These are phyloP conservation scores for Matsumyia berberina DNA, from an alignment of 2,888 invertebrate genomes.

Conservation along the genomic window DNA sequence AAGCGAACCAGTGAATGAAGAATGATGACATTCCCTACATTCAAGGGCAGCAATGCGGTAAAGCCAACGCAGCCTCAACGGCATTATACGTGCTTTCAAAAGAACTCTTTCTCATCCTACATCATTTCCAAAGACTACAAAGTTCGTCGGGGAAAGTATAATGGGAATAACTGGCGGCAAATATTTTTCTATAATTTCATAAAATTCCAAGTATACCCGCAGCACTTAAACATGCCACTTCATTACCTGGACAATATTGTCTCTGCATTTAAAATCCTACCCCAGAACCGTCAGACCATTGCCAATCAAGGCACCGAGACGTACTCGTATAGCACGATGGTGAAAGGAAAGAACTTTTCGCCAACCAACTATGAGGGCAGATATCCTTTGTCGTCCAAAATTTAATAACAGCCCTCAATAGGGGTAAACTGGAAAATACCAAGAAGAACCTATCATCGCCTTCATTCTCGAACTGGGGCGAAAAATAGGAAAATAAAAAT, in stretches of 20 bases:
- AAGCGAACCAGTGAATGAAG: too few relatives aligned
- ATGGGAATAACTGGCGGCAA: slow-evolving; percentile 28
- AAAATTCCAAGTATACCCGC: slow-evolving; percentile 41
- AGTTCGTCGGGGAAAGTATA: slow-evolving; percentile 13
- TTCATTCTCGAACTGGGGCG: slow-evolving; percentile 51
- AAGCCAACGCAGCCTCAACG: too few relatives aligned
- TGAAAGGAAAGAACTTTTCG: background rate
- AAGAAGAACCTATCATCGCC: slow-evolving; percentile 45
- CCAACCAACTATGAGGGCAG: background rate
- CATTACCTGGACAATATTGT: slow-evolving; percentile 62
- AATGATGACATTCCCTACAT: too few relatives aligned
- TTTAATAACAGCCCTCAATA: slow-evolving; percentile 54
- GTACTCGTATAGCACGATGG: slow-evolving; percentile 11
- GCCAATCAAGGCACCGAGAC: slow-evolving; percentile 21
- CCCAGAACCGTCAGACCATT: slow-evolving; percentile 7
- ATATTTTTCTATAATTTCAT: slow-evolving; percentile 71
- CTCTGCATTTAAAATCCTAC: slow-evolving; percentile 55
- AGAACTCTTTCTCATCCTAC: too few relatives aligned
- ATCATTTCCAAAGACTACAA: background rate
- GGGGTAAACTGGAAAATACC: slow-evolving; percentile 27
- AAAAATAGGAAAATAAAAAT: background rate
- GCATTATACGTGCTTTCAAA: too few relatives aligned
- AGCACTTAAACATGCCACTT: slow-evolving; percentile 58
- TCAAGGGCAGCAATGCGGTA: too few relatives aligned
- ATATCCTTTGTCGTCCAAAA: slow-evolving; percentile 54